Evolutionary conservation across 2,113 vertebrate genomes (phyloP).

Genomic region (Tenrec ecaudatus): DNA sequence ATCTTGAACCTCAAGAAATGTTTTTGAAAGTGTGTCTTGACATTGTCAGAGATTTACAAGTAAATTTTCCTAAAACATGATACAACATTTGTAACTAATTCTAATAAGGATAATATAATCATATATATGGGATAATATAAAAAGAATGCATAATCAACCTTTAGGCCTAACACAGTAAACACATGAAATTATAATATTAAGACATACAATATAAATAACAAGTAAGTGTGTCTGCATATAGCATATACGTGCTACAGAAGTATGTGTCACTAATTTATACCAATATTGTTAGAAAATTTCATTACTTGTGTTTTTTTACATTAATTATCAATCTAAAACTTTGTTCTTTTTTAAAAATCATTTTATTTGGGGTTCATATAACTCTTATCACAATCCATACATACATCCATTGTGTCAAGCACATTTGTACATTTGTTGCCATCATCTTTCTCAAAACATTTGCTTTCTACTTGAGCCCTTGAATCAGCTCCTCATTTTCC

Average conservation of each 20-base stretch:
- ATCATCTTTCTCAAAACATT: too few relatives aligned
- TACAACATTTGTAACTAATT: conserved; percentile 72
- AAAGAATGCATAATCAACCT: conserved; percentile 57
- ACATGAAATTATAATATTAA: background rate
- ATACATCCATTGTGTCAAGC: too few relatives aligned
- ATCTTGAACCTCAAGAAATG: conserved; percentile 81
- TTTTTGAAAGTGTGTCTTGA: conserved; percentile 79
- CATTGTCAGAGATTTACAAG: conserved; percentile 76
- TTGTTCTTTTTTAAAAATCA: background rate
- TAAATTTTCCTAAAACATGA: conserved; percentile 63
- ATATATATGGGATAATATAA: background rate
- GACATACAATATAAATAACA: background rate
- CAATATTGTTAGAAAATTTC: background rate
- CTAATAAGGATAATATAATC: conserved; percentile 60
- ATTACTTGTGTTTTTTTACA: background rate
- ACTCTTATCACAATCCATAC: too few relatives aligned
- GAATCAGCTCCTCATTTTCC: too few relatives aligned
- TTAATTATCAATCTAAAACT: background rate
- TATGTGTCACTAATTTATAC: background rate
- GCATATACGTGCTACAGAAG: background rate
- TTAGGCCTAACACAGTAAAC: background rate
- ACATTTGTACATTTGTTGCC: too few relatives aligned
- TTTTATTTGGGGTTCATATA: too few relatives aligned
- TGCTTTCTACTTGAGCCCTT: too few relatives aligned
- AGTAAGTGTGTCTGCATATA: background rate